phyloP scores from a whole-genome alignment of 2,113 vertebrate species.

The Prochilodus magdalenae region DNA sequence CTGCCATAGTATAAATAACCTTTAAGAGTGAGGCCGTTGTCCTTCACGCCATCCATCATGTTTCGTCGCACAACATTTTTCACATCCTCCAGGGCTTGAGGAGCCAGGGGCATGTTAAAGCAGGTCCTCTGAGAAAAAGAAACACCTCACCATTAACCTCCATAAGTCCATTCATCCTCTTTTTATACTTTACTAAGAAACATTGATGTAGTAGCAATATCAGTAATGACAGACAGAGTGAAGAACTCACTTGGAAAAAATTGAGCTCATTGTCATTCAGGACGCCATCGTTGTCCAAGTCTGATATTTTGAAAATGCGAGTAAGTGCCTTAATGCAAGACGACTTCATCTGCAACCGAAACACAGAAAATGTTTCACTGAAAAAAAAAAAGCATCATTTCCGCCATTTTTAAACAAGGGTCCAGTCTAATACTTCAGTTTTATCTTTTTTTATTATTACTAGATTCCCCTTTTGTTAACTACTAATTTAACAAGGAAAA shows the following conservation, averaged over 20 bases:
- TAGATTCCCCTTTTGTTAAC: neutral
- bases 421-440: neutral
- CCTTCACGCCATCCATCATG: slow-evolving; percentile 90
- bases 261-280: slow-evolving; percentile 98
- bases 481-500: no score
- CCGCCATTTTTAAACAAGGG: neutral
- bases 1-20: slow-evolving; percentile 69
- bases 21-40: slow-evolving; percentile 95
- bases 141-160: no score
- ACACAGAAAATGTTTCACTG: slow-evolving; percentile 22
- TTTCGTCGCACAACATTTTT: slow-evolving; percentile 98
- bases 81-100: slow-evolving; percentile 96
- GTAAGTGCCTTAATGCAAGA: slow-evolving; percentile 95
- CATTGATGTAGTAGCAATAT: neutral
- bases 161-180: neutral
- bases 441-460: no score
- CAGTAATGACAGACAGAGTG: neutral
- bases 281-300: slow-evolving; percentile 96
- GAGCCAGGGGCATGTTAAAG: slow-evolving; percentile 96
- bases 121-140: slow-evolving; percentile 86
- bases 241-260: slow-evolving; percentile 89
- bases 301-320: slow-evolving; percentile 97
- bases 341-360: slow-evolving; percentile 86
- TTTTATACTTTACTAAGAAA: neutral
- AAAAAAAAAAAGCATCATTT: neutral